Evolutionary conservation across 1,140 invertebrate genomes (phyloP).

Genomic region (Drosophila nigromelanica): DNA sequence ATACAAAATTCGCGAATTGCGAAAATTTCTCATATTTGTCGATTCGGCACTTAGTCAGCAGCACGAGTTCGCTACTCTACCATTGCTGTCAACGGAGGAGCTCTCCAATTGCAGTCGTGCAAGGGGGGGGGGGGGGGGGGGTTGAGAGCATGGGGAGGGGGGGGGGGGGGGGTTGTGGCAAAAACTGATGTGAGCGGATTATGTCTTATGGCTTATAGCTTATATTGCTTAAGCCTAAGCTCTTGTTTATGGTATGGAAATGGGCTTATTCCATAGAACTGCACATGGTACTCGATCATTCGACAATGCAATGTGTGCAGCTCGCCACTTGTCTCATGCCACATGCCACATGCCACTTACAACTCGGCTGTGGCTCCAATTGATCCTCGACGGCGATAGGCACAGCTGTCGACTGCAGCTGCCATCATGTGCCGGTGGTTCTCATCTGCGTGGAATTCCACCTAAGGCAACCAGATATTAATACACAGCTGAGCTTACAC

Average conservation of each 20-base stretch:
- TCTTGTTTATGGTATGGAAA: slow-evolving; percentile 51
- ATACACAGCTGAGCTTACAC: slow-evolving; percentile 24
- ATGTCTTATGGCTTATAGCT: slow-evolving; percentile 5
- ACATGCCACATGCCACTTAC: slow-evolving; percentile 7
- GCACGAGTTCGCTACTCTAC: slow-evolving; percentile 31
- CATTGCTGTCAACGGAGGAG: slow-evolving; percentile 6
- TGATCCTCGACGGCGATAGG: slow-evolving; percentile 44
- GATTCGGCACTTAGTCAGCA: slow-evolving; percentile 63
- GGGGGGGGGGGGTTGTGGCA: background rate
- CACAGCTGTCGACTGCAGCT: slow-evolving; percentile 54
- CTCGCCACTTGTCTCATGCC: slow-evolving; percentile 30
- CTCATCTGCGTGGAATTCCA: slow-evolving; percentile 43
- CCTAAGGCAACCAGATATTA: slow-evolving; percentile 1
- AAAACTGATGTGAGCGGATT: slow-evolving; percentile 44
- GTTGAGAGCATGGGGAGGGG: too few relatives aligned
- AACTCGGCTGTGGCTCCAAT: slow-evolving; percentile 44
- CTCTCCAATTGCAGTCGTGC: slow-evolving; percentile 54
- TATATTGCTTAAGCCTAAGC: slow-evolving; percentile 55
- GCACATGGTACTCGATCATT: slow-evolving; percentile 46
- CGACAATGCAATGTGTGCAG: slow-evolving; percentile 36
- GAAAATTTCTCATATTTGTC: slow-evolving; percentile 34
- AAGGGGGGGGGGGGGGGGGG: background rate
- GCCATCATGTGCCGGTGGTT: slow-evolving; percentile 4
- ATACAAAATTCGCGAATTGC: slow-evolving; percentile 46
- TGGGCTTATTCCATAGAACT: slow-evolving; percentile 57